Conservation (phyloP, 2,797 vertebrate genomes). For the Microctenopoma stevenorrisi region DNA sequence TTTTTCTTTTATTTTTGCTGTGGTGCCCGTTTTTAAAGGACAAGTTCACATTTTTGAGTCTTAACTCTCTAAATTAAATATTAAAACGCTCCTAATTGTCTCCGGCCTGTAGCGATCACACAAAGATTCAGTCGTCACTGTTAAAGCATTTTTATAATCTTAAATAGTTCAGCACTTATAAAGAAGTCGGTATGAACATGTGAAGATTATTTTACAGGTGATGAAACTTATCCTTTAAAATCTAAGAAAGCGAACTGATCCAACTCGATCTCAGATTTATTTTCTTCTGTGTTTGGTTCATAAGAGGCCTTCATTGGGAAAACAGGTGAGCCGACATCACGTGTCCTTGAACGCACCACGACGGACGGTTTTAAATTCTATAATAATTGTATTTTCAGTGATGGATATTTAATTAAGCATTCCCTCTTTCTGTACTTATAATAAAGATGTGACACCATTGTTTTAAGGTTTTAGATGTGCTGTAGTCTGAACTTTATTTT, state of each 20-base stretch:
- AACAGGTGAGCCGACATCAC: not conserved
- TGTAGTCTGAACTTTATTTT: too few species aligned
- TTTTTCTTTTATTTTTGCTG: not conserved
- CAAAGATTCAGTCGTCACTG: too few species aligned
- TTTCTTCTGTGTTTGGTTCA: not conserved
- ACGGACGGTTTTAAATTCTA: not conserved
- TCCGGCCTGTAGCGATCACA: too few species aligned
- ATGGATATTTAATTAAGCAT: not conserved
- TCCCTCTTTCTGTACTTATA: conserved; percentile 2
- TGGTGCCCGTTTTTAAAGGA: not conserved
- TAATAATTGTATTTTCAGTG: too few species aligned
- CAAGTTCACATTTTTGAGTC: not conserved
- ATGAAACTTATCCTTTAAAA: too few species aligned
- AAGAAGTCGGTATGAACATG: too few species aligned
- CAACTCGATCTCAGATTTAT: not conserved
- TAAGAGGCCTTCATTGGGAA: not conserved
- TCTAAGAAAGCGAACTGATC: too few species aligned
- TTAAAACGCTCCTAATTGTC: not conserved
- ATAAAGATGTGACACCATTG: conserved; percentile 21
- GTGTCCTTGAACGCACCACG: not conserved
- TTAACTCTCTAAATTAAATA: too few species aligned
- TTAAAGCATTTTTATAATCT: too few species aligned
- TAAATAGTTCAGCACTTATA: too few species aligned
- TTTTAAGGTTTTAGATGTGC: not conserved
- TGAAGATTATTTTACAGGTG: too few species aligned